A percentile compares a stretch with the other conserved stretches of the same genome.
Evolutionary conservation across 37 sponge, comb jelly and placozoan genomes (phyloP).

Genomic region (Oopsacas minuta): DNA sequence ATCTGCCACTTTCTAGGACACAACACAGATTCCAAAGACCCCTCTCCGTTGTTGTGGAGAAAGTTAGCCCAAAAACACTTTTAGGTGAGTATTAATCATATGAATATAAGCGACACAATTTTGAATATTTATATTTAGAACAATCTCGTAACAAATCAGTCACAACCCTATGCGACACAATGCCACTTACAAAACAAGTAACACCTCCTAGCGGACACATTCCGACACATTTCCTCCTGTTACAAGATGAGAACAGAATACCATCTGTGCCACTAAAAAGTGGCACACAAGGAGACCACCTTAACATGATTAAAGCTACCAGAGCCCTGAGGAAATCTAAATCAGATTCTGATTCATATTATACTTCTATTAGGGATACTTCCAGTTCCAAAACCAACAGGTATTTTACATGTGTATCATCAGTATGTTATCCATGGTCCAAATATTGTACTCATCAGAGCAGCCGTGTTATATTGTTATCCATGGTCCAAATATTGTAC

Average conservation of each 20-base stretch:
- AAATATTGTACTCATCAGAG: too few species aligned
- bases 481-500: too few species aligned
- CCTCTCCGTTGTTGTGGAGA: conserved; percentile 18
- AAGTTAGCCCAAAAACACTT: neutral
- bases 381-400: neutral
- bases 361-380: neutral
- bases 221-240: neutral
- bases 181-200: neutral
- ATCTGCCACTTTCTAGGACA: neutral
- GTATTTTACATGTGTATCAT: too few species aligned
- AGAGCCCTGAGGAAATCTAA: neutral
- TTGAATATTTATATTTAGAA: neutral
- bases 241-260: neutral
- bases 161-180: neutral
- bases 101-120: neutral
- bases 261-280: neutral
- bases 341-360: neutral
- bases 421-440: too few species aligned
- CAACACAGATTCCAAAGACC: conserved; percentile 8
- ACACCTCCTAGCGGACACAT: conserved; percentile 4
- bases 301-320: neutral
- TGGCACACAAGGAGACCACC: neutral
- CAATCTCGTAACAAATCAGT: neutral
- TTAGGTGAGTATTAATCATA: neutral
- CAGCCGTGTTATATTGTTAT: too few species aligned